Conservation (phyloP, 2,888 invertebrate species). For the Drosophila infuscata region DNA sequence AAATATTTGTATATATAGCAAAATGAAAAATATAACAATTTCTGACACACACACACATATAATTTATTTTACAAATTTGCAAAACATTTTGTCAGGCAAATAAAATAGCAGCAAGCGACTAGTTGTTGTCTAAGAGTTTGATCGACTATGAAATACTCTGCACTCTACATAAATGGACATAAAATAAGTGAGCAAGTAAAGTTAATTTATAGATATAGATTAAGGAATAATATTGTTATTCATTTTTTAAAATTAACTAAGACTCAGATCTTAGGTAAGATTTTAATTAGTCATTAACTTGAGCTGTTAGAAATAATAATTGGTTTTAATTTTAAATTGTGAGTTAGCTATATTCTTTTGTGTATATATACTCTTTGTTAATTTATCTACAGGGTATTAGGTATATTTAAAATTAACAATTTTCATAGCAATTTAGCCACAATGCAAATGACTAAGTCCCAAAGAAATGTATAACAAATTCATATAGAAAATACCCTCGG, state of each 20-base stretch:
- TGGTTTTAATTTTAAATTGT: not conserved
- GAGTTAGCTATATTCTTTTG: no score
- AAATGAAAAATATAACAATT: not conserved
- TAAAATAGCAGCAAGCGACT: not conserved
- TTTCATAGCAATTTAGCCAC: slow-evolving; percentile 37
- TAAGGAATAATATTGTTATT: not conserved
- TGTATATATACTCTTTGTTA: not conserved
- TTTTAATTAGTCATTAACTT: not conserved
- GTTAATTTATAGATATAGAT: not conserved
- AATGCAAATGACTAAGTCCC: slow-evolving; percentile 45
- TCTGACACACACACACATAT: slow-evolving; percentile 16
- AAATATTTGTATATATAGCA: slow-evolving; percentile 9
- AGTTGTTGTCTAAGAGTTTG: no score
- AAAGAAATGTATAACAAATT: slow-evolving; percentile 18
- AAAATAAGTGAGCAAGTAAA: no score
- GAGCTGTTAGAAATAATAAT: not conserved
- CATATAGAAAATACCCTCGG: slow-evolving; percentile 18
- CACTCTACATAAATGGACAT: not conserved
- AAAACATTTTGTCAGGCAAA: slow-evolving; percentile 30
- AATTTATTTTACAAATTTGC: slow-evolving; percentile 37
- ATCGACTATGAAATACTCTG: slow-evolving; percentile 4
- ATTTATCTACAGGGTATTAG: slow-evolving; percentile 15
- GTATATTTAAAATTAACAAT: slow-evolving; percentile 25
- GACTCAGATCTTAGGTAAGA: not conserved
- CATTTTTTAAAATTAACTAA: no score